Conservation (phyloP, 2,797 vertebrate genomes). For the Lutjanus argentimaculatus region DNA sequence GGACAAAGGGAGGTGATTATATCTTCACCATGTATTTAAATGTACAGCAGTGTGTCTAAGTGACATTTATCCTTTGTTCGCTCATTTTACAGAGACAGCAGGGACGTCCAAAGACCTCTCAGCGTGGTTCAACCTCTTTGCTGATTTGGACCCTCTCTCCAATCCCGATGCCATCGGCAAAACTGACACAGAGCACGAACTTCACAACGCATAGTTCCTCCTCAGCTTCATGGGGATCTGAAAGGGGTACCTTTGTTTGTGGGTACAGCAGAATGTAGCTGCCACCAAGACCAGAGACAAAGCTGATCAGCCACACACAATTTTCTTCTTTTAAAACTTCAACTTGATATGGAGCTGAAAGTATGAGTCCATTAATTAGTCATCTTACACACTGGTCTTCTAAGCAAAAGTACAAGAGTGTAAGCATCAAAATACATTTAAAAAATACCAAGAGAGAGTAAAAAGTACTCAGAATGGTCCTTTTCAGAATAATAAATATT, state of each 20-base stretch:
- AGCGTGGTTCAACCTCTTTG: conserved; percentile 89
- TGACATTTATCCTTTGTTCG: conserved; percentile 10
- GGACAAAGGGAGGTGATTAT: conserved; percentile 7
- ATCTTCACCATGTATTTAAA: not conserved
- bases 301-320: not conserved
- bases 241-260: conserved; percentile 1
- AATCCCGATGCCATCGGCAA: conserved; percentile 91
- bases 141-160: conserved; percentile 89
- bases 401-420: not conserved
- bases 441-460: not conserved
- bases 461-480: not conserved
- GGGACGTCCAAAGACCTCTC: conserved; percentile 86
- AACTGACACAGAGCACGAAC: conserved; percentile 91
- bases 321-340: not conserved
- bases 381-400: too few relatives aligned
- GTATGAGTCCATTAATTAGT: not conserved
- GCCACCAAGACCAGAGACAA: not conserved
- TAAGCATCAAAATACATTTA: not conserved
- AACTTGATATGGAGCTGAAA: not conserved
- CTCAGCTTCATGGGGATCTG: not conserved
- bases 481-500: not conserved
- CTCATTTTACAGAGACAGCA: conserved; percentile 77
- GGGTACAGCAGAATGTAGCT: not conserved
- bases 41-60: not conserved
- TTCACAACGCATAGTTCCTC: conserved; percentile 91